Percentiles rank a stretch among this genome's conserved stretches.
Evolutionary conservation across 2,888 invertebrate genomes (phyloP).

Genomic region (Noctua janthe): DNA sequence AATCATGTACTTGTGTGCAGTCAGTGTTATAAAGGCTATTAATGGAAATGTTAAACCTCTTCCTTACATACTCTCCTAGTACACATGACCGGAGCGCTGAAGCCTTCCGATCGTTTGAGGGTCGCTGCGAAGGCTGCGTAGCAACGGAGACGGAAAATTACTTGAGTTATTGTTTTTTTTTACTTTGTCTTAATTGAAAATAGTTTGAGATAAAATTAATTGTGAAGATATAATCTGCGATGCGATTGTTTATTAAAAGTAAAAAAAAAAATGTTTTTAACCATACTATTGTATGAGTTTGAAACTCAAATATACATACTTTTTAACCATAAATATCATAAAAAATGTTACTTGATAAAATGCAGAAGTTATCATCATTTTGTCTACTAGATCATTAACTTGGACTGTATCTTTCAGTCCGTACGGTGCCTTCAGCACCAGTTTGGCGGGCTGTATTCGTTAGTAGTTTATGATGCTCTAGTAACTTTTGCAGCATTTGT

Average conservation of each 20-base stretch:
- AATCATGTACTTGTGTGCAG: neutral
- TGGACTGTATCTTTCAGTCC: neutral
- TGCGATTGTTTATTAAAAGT: too few relatives aligned
- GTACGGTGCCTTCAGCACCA: neutral
- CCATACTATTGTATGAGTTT: too few relatives aligned
- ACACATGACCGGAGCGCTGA: constrained; percentile 5
- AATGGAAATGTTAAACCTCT: neutral
- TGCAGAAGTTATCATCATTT: neutral
- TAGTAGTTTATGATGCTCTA: neutral
- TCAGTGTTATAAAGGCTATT: neutral
- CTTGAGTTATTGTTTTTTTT: neutral
- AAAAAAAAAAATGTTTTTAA: too few relatives aligned
- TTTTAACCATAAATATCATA: too few relatives aligned
- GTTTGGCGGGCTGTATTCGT: neutral
- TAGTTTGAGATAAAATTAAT: neutral
- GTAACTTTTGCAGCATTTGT: neutral
- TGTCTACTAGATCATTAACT: neutral
- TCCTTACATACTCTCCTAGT: neutral
- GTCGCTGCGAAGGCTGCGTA: neutral
- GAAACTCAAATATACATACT: too few relatives aligned
- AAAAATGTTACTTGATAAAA: too few relatives aligned
- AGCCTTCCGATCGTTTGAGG: constrained; percentile 1
- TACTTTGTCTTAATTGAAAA: neutral
- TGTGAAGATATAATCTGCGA: too few relatives aligned
- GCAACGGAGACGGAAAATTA: neutral